Base-by-base conservation (phyloP, 2,797 vertebrate genomes). In the Platalea minor region DNA sequence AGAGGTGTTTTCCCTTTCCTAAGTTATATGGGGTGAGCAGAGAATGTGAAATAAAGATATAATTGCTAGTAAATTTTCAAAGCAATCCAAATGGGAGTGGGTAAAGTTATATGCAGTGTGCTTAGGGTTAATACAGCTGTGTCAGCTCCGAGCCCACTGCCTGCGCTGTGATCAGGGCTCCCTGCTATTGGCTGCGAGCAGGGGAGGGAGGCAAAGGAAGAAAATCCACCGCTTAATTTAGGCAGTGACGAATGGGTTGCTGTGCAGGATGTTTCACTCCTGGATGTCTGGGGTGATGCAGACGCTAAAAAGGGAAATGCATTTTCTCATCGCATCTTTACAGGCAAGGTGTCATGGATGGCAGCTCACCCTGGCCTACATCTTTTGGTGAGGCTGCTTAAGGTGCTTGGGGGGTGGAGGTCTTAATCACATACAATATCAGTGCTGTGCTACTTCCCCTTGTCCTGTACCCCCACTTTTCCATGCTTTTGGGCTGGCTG, bases 161-260 rank as follows among this genome's bases (percentile, higher is more conserved):
- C 88, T 86, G 85, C n/a, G 91, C 84, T 60, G 60, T 64, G 65
- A 80, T 46, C 48, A 6, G 56, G 4, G 60, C 70, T 51, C 39
- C 13, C 75, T 69, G 86, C 86, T 64, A 95, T 94, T 97, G 96
- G 95, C 73, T 94, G 85, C 64, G 89, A 76, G 78, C 81, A 86
- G 88, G 93, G 94, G 94, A 92, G 95, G 93, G 93, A 94, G 86
- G 90, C 88, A 92, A 54, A 86, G 89, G 69, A 59, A 85, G 75
- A 96, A 95, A 96, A 96, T 92, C 87, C 57, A 75, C 65, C 19
- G 72, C 95, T 93, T 95, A 95, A 96, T 95, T 97, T 96, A 96
- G 96, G 91, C 93, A 86, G 89, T 96, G 96, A 96, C 68, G 65
- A 96, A 89, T 65, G 91, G 63, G 95, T 93, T 95, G 94, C 95